Base-by-base conservation (phyloP, 1,140 invertebrate species). In the Trissolcus basalis region DNA sequence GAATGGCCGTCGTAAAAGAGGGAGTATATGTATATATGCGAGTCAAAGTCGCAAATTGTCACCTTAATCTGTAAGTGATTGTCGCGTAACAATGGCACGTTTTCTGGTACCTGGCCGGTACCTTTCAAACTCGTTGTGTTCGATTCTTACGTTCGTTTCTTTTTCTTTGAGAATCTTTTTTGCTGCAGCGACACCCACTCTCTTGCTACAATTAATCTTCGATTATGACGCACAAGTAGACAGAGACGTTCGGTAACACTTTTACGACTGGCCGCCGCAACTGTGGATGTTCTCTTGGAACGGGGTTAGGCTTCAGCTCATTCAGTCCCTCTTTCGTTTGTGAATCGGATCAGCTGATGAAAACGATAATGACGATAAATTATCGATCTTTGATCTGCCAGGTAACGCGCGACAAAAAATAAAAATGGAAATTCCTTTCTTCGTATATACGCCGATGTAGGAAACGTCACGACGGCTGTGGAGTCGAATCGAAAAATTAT, bases 141-240 rank as follows among this genome's bases (percentile, higher is more conserved):
- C 35, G 19, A 27, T 48, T 27, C 39, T 65, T 50, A 32, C 11
- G 19, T 53, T 14, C 9, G n/a, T n/a, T 16, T 43, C 12, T 47
- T 12, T 13, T 44, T 16, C 11, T 15, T 35, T 43, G 8, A 16
- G 33, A 11, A n/a, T 13, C 49, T 50, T 49, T 49, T 61, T 11
- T 49, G n/a, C 33, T 36, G 11, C 51, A 43, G 41, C 47, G 65
- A 71, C 77, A 75, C 77, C 77, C 77, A 79, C 73, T 58, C 19
- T 1, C 56, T 33, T 15, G 49, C 49, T 47, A 65, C 72, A 74
- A 81, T 79, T 81, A 81, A 81, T 81, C 80, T 81, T 72, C 77
- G 79, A 81, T 81, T 81, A 81, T 79, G 73, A 67, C 67, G 60
- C 76, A 41, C 68, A 65, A 60, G 32, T 73, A 76, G 72, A 76